A percentile compares a stretch with the other conserved stretches of the same genome.
These are phyloP conservation scores for Ptychobarbus kaznakovi DNA, from an alignment of 2,797 vertebrate species.

Conservation along the genomic window DNA sequence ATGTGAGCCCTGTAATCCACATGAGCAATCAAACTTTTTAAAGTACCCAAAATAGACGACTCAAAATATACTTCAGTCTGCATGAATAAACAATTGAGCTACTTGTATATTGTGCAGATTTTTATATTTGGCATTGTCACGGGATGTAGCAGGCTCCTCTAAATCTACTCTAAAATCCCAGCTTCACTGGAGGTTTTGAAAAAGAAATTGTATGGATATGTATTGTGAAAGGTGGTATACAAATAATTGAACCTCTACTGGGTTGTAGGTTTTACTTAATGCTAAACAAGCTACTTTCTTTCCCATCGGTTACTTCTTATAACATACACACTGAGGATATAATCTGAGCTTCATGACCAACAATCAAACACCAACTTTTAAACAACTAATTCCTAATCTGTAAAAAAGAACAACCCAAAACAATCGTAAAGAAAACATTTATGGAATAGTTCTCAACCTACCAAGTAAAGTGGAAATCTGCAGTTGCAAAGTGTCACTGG, in stretches of 20 bases:
- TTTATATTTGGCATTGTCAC: background rate
- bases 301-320: background rate
- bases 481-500: constrained; percentile 5
- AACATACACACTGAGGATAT: background rate
- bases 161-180: background rate
- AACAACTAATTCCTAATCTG: background rate
- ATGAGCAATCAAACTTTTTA: background rate
- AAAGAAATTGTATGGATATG: background rate
- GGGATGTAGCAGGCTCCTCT: background rate
- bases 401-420: background rate
- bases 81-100: background rate
- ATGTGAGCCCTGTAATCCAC: background rate
- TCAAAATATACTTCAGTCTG: background rate
- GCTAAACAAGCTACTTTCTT: background rate
- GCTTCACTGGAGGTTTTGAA: background rate
- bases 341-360: background rate
- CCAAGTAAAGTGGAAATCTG: constrained; percentile 36
- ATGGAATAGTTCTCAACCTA: constrained; percentile 36
- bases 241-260: background rate
- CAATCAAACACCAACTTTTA: background rate
- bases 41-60: background rate
- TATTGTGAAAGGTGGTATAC: background rate
- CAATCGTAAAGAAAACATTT: background rate
- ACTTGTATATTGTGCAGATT: background rate
- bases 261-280: background rate